A percentile compares a stretch with the other conserved stretches of the same genome.
These are phyloP conservation scores for Drosophila villosipedis DNA, from an alignment of 2,888 invertebrate species.

Conservation along the genomic window DNA sequence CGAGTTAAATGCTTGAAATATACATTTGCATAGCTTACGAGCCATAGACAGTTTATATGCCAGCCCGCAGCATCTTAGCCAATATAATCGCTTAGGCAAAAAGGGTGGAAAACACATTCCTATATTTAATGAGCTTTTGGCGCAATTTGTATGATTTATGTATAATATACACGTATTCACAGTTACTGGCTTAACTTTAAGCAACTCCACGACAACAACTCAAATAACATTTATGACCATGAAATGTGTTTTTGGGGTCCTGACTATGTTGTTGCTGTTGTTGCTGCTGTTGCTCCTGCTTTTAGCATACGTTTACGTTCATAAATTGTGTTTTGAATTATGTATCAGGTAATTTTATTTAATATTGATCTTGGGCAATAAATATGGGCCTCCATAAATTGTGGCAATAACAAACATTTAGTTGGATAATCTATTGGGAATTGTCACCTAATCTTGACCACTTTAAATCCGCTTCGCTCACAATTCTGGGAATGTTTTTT, in stretches of 20 bases:
- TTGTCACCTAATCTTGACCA: conserved; percentile 57
- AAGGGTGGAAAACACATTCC: neutral
- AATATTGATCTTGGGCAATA: neutral
- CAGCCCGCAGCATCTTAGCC: conserved; percentile 1
- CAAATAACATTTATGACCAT: conserved; percentile 73
- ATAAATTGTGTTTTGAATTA: conserved; percentile 36
- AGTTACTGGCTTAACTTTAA: conserved; percentile 21
- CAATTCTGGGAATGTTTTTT: conserved; percentile 34
- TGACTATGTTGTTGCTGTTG: conserved; percentile 15
- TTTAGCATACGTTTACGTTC: conserved; percentile 36
- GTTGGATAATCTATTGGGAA: conserved; percentile 21
- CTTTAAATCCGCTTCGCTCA: conserved; percentile 59
- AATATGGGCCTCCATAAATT: conserved; percentile 13
- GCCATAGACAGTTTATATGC: neutral
- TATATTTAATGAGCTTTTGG: conserved; percentile 35
- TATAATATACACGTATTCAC: conserved; percentile 26
- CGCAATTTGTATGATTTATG: conserved; percentile 58
- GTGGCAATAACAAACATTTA: conserved; percentile 20
- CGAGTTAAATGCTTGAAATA: conserved; percentile 62
- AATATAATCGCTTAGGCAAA: conserved; percentile 36
- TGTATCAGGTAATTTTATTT: neutral
- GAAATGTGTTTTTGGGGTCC: conserved; percentile 42
- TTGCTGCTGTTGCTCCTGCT: conserved; percentile 6
- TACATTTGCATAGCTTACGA: conserved; percentile 40
- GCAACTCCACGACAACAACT: conserved; percentile 46